Evolutionary conservation across 2,888 invertebrate genomes (phyloP).

Genomic region (Boloria selene): DNA sequence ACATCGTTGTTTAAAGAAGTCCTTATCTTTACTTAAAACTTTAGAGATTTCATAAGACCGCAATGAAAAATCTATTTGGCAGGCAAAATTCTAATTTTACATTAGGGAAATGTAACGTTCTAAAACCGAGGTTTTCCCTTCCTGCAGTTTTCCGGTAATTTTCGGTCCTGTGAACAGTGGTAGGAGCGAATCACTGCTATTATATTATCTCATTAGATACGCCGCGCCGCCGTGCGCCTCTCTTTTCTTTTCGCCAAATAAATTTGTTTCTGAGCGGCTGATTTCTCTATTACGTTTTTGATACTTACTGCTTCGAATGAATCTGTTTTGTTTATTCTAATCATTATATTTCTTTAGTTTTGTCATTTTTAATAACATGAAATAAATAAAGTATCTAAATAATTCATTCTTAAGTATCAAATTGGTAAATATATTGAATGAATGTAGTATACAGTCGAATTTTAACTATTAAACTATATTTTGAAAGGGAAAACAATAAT

Average conservation of each 20-base stretch:
- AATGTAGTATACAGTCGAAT: too few species aligned
- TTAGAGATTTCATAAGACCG: conserved; percentile 29
- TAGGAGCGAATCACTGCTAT: conserved; percentile 76
- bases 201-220: conserved; percentile 81
- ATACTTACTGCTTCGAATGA: conserved; percentile 37
- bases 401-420: background rate
- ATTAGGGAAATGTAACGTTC: conserved; percentile 51
- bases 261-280: conserved; percentile 68
- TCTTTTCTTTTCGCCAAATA: conserved; percentile 71
- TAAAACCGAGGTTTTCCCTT: conserved; percentile 52
- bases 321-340: conserved; percentile 26
- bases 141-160: conserved; percentile 76
- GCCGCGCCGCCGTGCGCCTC: conserved; percentile 64
- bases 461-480: background rate
- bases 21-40: conserved; percentile 25
- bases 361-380: too few species aligned
- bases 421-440: too few species aligned
- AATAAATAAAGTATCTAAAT: background rate
- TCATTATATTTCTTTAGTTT: background rate
- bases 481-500: conserved; percentile 20
- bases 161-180: conserved; percentile 68
- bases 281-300: conserved; percentile 65
- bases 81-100: conserved; percentile 49
- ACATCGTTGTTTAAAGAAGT: conserved; percentile 5
- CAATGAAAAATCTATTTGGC: conserved; percentile 46